These are phyloP conservation scores for Sturmia bella DNA, from an alignment of 2,888 invertebrate species.

Conservation along the genomic window DNA sequence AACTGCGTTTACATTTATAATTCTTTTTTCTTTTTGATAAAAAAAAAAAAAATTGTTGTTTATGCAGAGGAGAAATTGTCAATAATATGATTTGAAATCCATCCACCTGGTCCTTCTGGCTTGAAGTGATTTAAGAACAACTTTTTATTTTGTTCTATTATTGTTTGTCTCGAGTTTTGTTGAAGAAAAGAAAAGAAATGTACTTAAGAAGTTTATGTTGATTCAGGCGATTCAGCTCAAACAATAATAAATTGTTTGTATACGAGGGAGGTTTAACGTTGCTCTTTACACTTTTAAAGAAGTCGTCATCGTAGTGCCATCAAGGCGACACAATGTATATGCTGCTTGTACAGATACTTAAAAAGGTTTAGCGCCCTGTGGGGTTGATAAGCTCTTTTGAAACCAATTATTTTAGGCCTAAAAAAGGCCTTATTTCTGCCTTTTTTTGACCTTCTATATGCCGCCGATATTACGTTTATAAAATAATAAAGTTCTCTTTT, in stretches of 20 bases:
- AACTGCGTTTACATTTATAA: not conserved
- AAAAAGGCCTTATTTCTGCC: too few relatives aligned
- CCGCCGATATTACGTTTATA: too few relatives aligned
- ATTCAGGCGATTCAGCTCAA: not conserved
- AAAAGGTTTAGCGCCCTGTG: too few relatives aligned
- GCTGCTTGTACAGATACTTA: too few relatives aligned
- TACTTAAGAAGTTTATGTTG: not conserved
- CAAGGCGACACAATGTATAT: too few relatives aligned
- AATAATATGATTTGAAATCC: not conserved
- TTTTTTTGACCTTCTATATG: too few relatives aligned
- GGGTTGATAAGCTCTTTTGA: too few relatives aligned
- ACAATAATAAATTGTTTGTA: not conserved
- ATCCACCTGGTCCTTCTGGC: not conserved
- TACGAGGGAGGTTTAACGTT: not conserved
- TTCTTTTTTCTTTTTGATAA: constrained; percentile 13
- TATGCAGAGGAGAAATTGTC: not conserved
- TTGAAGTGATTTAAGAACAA: constrained; percentile 4
- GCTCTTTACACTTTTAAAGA: too few relatives aligned
- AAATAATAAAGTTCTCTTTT: too few relatives aligned
- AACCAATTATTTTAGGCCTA: too few relatives aligned
- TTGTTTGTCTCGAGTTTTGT: not conserved
- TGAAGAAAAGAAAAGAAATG: not conserved
- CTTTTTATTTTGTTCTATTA: constrained; percentile 13
- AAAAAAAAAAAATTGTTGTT: not conserved
- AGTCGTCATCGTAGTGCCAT: too few relatives aligned